Evolutionary conservation across 2,797 vertebrate species (phyloP).

Genomic region (Oryzias sinensis): DNA sequence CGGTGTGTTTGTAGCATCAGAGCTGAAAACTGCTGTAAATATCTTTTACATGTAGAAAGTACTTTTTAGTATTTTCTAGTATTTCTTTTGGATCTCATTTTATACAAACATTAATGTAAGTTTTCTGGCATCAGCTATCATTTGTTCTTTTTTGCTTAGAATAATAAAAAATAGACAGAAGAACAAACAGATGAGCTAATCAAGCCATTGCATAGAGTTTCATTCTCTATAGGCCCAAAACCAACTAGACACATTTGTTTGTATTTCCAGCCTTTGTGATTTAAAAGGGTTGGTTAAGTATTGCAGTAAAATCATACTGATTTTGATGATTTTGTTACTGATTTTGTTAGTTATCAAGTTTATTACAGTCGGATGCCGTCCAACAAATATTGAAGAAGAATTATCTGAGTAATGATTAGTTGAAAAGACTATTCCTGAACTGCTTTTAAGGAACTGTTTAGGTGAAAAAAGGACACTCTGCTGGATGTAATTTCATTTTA

Average conservation of each 20-base stretch:
- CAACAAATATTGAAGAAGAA: neutral
- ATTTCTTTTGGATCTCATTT: too few relatives aligned
- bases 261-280: neutral
- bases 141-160: too few relatives aligned
- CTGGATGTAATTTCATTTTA: constrained; percentile 48
- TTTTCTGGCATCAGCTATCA: too few relatives aligned
- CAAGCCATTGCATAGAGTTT: too few relatives aligned
- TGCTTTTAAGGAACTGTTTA: constrained; percentile 7
- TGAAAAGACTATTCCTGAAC: neutral
- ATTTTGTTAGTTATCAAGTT: neutral
- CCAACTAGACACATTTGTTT: neutral
- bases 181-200: neutral
- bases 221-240: too few relatives aligned
- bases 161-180: too few relatives aligned
- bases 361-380: constrained; percentile 3
- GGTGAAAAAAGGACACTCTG: neutral
- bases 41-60: too few relatives aligned
- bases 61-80: too few relatives aligned
- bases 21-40: too few relatives aligned
- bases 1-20: too few relatives aligned
- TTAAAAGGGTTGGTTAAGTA: neutral
- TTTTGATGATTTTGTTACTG: neutral
- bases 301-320: neutral
- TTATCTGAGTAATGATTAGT: neutral
- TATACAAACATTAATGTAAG: too few relatives aligned